A percentile compares a stretch with the other conserved stretches of the same genome.
Conservation (phyloP, 1,140 invertebrate species). For the Trachelipus rathkii region DNA sequence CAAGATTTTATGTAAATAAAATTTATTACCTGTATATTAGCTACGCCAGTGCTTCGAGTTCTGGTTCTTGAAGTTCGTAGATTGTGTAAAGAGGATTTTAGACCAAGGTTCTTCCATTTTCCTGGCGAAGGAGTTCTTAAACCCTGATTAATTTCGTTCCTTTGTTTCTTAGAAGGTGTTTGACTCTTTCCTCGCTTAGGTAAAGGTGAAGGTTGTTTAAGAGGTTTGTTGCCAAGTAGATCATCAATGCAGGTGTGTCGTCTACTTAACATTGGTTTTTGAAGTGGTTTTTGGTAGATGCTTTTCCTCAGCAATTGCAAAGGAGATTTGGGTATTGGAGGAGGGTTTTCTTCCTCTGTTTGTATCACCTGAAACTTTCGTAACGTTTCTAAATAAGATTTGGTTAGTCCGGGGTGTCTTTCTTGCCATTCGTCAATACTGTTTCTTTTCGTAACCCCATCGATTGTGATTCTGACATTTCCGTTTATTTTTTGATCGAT, state of each 20-base stretch:
- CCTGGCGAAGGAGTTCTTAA: background rate
- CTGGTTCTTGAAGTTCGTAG: background rate
- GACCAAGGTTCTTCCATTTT: background rate
- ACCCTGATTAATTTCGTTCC: background rate
- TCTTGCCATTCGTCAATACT: background rate
- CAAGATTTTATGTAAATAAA: too few relatives aligned
- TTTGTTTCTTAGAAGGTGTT: background rate
- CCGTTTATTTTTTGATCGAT: background rate
- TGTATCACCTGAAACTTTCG: background rate
- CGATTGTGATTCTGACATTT: background rate
- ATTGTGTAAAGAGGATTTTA: background rate
- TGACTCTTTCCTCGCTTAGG: background rate
- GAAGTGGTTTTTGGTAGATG: background rate
- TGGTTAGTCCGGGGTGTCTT: background rate
- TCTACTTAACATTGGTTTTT: background rate
- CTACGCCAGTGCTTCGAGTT: background rate
- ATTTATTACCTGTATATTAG: background rate
- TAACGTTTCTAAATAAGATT: background rate
- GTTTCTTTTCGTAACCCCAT: background rate
- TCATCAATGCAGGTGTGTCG: background rate
- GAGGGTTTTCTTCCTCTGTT: background rate
- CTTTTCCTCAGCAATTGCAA: background rate
- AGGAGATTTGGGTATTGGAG: background rate
- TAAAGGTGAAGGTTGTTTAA: background rate
- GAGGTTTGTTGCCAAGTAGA: background rate